Conservation (phyloP, 1,140 invertebrate species). For the Branchinecta lynchi region DNA sequence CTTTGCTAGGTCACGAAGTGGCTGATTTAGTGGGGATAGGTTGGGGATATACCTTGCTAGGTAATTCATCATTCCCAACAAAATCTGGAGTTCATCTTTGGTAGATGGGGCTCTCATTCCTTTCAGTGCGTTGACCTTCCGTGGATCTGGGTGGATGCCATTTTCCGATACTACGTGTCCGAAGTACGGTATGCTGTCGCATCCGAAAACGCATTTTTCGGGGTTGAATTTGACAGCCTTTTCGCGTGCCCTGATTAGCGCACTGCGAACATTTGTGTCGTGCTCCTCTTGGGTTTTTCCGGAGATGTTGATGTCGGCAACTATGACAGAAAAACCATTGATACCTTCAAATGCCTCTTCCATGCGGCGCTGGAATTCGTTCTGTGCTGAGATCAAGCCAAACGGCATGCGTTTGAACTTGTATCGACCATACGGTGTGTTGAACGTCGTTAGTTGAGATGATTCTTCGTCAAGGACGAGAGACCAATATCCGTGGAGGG, state of each 20-base stretch:
- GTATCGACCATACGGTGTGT: constrained; percentile 31
- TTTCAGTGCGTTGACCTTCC: constrained; percentile 1
- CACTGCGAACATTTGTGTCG: neutral
- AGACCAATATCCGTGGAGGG: constrained; percentile 32
- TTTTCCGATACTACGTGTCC: constrained; percentile 15
- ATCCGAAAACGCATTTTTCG: constrained; percentile 12
- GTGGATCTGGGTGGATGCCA: constrained; percentile 14
- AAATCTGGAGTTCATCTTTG: no score
- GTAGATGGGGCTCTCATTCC: no score
- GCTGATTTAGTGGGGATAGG: no score
- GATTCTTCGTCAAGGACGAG: constrained; percentile 30
- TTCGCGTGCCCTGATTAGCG: neutral
- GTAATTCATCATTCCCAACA: no score
- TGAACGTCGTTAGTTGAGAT: constrained; percentile 32
- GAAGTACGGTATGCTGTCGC: constrained; percentile 6
- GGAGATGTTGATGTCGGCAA: constrained; percentile 16
- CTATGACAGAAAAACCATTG: neutral
- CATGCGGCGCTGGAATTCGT: constrained; percentile 18
- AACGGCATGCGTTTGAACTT: constrained; percentile 31
- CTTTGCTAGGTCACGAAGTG: no score
- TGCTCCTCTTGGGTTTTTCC: constrained; percentile 5
- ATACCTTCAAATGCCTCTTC: no score
- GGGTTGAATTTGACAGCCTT: constrained; percentile 11
- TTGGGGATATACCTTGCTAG: no score
- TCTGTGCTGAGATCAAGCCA: constrained; percentile 25